Percentiles rank a stretch among this genome's conserved stretches.
Conservation (phyloP, 2,797 vertebrate species). For the Dermochelys coriacea region DNA sequence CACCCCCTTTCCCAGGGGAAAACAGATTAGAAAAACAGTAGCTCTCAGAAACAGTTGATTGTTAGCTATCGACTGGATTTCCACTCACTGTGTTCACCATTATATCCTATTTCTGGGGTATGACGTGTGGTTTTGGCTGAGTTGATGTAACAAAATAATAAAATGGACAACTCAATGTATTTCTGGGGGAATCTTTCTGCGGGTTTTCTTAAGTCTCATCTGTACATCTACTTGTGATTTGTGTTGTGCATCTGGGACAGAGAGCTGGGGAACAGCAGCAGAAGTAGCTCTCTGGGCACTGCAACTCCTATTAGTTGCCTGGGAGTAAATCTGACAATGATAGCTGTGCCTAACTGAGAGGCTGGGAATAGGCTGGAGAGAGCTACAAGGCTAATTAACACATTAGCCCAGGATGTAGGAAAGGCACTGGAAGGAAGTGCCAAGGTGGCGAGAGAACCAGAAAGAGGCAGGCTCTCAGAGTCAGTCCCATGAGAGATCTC, state of each 20-base stretch:
- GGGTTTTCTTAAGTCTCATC: slow-evolving; percentile 66
- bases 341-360: neutral
- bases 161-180: slow-evolving; percentile 64
- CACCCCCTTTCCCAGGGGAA: slow-evolving; percentile 78
- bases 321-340: neutral
- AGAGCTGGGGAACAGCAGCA: neutral
- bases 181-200: neutral
- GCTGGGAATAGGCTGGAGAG: neutral
- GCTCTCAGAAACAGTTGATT: slow-evolving; percentile 65
- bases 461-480: neutral
- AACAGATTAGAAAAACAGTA: slow-evolving; percentile 81
- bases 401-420: neutral
- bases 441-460: neutral
- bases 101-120: slow-evolving; percentile 71
- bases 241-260: slow-evolving; percentile 38
- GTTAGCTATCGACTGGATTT: slow-evolving; percentile 49
- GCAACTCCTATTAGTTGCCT: neutral
- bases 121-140: slow-evolving; percentile 67
- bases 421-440: neutral
- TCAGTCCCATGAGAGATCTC: neutral
- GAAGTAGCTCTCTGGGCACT: neutral
- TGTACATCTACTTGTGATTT: slow-evolving; percentile 39
- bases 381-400: neutral
- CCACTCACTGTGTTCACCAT: slow-evolving; percentile 64
- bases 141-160: slow-evolving; percentile 59